These are phyloP conservation scores for Melopsittacus undulatus DNA, from an alignment of 2,797 vertebrate genomes.

Conservation along the genomic window DNA sequence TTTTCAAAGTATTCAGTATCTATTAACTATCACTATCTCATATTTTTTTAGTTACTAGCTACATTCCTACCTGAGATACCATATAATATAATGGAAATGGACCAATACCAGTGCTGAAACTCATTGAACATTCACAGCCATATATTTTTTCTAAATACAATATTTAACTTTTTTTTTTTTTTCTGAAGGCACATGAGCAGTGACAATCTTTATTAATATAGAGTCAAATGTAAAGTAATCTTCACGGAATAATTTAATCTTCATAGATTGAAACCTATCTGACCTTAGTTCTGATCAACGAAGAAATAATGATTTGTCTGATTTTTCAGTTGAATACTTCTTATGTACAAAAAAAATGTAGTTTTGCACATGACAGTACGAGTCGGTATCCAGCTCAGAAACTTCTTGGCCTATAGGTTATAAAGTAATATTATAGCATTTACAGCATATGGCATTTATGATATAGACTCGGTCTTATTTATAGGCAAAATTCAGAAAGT, in stretches of 20 bases:
- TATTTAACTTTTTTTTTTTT: background rate
- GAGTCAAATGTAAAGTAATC: background rate
- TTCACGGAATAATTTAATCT: background rate
- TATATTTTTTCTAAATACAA: background rate
- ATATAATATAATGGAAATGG: background rate
- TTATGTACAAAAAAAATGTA: background rate
- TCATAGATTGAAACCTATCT: background rate
- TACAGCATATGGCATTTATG: background rate
- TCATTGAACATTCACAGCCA: background rate
- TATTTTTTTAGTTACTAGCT: background rate
- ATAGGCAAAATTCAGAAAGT: conserved; percentile 21
- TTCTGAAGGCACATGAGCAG: background rate
- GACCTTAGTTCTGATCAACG: background rate
- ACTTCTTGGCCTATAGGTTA: background rate
- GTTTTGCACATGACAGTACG: background rate
- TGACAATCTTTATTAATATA: background rate
- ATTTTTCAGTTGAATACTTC: conserved; percentile 14
- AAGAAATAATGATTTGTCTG: background rate
- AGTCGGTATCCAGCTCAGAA: background rate
- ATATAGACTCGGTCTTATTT: background rate
- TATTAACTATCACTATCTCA: background rate
- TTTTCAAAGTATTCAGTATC: background rate
- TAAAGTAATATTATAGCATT: background rate
- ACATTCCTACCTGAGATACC: background rate
- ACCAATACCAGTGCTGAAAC: background rate